Percentiles rank a stretch among this genome's conserved stretches.
These are phyloP conservation scores for Paramormyrops kingsleyae DNA, from an alignment of 2,113 vertebrate genomes.

Conservation along the genomic window DNA sequence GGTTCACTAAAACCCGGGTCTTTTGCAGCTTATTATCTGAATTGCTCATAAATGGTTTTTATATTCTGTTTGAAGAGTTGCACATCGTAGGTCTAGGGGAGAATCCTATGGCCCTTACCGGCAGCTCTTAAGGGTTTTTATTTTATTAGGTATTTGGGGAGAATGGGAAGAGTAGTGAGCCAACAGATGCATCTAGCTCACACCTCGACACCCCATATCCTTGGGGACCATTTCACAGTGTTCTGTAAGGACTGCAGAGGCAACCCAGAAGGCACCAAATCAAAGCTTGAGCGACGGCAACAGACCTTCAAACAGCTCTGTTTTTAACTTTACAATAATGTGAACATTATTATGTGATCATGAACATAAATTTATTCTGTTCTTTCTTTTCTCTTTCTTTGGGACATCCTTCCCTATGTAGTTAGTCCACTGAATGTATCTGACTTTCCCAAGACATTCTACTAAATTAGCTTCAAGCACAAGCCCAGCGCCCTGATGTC, in stretches of 20 bases:
- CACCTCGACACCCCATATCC: neutral
- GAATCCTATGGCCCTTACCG: neutral
- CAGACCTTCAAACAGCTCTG: neutral
- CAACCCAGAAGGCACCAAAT: neutral
- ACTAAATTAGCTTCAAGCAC: neutral
- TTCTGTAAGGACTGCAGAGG: neutral
- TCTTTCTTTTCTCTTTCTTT: neutral
- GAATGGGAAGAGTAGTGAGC: neutral
- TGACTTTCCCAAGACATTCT: neutral
- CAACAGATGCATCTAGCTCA: neutral
- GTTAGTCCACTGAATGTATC: neutral
- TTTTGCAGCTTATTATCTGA: slow-evolving; percentile 11
- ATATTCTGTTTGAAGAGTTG: neutral
- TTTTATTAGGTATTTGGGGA: slow-evolving; percentile 3
- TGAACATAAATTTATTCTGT: neutral
- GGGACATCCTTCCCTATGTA: neutral
- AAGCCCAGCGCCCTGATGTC: neutral
- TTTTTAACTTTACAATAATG: neutral
- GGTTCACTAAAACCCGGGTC: neutral
- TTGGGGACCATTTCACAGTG: neutral
- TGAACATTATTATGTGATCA: neutral
- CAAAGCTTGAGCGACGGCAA: neutral
- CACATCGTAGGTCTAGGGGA: neutral
- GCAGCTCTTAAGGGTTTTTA: neutral
- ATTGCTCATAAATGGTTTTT: slow-evolving; percentile 9